Percentiles rank a stretch among this genome's conserved stretches.
Evolutionary conservation across 2,797 vertebrate species (phyloP).

Genomic region (Channa striata): DNA sequence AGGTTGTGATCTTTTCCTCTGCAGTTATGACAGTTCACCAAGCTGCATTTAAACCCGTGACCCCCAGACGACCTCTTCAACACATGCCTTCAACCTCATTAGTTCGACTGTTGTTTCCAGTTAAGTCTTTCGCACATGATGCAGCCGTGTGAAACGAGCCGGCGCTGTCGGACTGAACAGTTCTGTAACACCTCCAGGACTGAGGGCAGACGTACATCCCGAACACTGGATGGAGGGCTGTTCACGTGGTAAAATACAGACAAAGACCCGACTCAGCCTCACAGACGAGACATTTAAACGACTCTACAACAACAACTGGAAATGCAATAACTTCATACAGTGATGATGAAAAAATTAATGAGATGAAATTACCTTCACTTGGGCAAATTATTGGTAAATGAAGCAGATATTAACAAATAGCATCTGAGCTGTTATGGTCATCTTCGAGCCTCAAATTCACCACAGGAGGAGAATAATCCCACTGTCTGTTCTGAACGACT

Average conservation of each 20-base stretch:
- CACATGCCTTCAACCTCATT: conserved; percentile 5
- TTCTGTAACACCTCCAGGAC: conserved; percentile 21
- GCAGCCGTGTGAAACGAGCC: conserved; percentile 29
- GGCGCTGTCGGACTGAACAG: conserved; percentile 8
- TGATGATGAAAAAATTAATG: conserved; percentile 33
- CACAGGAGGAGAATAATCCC: conserved; percentile 1
- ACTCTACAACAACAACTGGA: background rate
- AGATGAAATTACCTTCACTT: conserved; percentile 20
- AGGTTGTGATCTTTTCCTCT: too few species aligned
- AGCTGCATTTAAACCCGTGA: conserved; percentile 1
- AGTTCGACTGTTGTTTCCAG: background rate
- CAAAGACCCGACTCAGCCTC: background rate
- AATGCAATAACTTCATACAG: conserved; percentile 9
- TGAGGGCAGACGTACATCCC: conserved; percentile 17
- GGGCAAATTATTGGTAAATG: conserved; percentile 33
- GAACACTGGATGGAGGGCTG: background rate
- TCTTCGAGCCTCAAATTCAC: conserved; percentile 20
- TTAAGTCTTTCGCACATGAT: conserved; percentile 11
- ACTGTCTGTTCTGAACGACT: background rate
- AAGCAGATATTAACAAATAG: conserved; percentile 27
- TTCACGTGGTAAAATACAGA: background rate
- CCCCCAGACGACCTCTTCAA: conserved; percentile 9
- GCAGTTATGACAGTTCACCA: background rate
- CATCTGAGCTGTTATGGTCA: background rate
- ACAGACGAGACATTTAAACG: background rate